Conservation (phyloP, 2,113 vertebrate genomes). For the Polyodon spathula region DNA sequence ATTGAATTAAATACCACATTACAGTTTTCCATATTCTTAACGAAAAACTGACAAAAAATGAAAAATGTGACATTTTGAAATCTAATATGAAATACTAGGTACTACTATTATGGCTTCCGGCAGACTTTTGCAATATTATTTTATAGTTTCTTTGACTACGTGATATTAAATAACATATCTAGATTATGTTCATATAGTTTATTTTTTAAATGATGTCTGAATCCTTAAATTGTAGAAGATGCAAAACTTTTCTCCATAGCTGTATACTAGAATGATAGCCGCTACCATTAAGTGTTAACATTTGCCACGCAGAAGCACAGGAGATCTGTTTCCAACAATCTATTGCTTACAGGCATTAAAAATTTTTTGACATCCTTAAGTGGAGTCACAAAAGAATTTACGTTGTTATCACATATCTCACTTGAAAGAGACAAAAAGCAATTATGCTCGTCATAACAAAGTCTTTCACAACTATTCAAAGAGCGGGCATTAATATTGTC, state of each 20-base stretch:
- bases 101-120: too few species aligned
- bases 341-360: conserved; percentile 17
- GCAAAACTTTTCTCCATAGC: too few species aligned
- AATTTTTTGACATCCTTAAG: conserved; percentile 22
- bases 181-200: too few species aligned
- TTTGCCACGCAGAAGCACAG: conserved; percentile 9
- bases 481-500: conserved; percentile 12
- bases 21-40: too few species aligned
- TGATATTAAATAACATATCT: too few species aligned
- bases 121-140: too few species aligned
- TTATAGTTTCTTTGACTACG: too few species aligned
- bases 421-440: conserved; percentile 23
- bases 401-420: conserved; percentile 23
- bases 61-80: not conserved
- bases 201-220: too few species aligned
- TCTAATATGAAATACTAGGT: too few species aligned
- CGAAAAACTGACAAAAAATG: too few species aligned
- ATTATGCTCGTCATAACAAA: conserved; percentile 23
- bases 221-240: too few species aligned
- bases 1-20: too few species aligned
- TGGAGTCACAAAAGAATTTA: conserved; percentile 20
- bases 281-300: conserved; percentile 16
- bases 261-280: conserved; percentile 3
- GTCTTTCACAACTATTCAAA: conserved; percentile 17
- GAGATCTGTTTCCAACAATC: conserved; percentile 22